These are phyloP conservation scores for Musca vetustissima DNA, from an alignment of 1,140 invertebrate species.

Conservation along the genomic window DNA sequence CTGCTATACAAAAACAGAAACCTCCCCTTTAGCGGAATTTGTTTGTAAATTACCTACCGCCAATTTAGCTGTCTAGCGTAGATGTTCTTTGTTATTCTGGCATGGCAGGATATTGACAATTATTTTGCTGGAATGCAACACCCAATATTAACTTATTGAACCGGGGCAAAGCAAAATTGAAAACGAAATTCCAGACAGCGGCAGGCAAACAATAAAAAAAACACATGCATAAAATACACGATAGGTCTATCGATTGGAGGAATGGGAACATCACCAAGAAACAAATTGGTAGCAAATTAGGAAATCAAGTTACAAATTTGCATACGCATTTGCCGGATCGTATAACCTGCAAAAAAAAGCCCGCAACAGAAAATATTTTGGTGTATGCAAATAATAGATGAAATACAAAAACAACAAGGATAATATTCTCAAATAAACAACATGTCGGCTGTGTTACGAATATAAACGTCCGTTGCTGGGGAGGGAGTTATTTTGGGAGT, in stretches of 20 bases:
- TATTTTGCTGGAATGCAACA: slow-evolving; percentile 14
- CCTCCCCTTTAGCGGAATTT: not conserved
- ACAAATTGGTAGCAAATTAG: slow-evolving; percentile 26
- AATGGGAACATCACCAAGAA: slow-evolving; percentile 12
- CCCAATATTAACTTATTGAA: slow-evolving; percentile 22
- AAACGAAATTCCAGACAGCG: not conserved
- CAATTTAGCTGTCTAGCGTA: too few species aligned
- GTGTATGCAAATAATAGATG: slow-evolving; percentile 21
- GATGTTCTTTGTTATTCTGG: not conserved
- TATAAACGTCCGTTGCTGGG: not conserved
- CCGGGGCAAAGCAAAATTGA: slow-evolving; percentile 18
- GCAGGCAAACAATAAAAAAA: not conserved
- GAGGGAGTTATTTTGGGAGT: not conserved
- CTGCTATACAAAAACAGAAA: not conserved
- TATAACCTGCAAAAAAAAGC: not conserved
- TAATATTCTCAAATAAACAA: too few species aligned
- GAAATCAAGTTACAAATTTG: slow-evolving; percentile 29
- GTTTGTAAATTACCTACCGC: too few species aligned
- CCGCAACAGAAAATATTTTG: too few species aligned
- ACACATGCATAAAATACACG: slow-evolving; percentile 7
- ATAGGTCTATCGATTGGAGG: not conserved
- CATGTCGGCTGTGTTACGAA: not conserved
- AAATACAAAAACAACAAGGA: slow-evolving; percentile 2
- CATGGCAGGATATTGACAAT: slow-evolving; percentile 18
- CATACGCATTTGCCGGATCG: slow-evolving; percentile 26